phyloP scores from a whole-genome alignment of 2,888 invertebrate genomes.

The Eilema sororculum region DNA sequence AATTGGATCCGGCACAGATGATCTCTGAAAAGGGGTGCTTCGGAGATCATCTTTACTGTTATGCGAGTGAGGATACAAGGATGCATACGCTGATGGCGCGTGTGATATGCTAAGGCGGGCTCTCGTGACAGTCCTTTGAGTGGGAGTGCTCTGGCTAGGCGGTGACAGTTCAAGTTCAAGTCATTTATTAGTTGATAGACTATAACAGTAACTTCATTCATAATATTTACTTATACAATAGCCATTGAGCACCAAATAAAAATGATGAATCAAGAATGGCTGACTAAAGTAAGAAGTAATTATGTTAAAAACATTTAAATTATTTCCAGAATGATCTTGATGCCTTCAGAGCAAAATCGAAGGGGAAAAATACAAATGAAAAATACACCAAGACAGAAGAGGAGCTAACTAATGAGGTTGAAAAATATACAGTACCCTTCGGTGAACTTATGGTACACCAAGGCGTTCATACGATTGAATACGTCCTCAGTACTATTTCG shows the following conservation, averaged over 20 bases:
- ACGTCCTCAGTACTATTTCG: conserved; percentile 94
- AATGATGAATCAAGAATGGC: not conserved
- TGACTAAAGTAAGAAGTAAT: not conserved
- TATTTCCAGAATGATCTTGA: conserved; percentile 46
- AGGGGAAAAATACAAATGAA: not conserved
- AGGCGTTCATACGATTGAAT: conserved; percentile 95
- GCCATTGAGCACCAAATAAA: not conserved
- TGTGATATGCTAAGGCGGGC: no score
- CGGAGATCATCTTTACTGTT: no score
- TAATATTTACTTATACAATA: no score
- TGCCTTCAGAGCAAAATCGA: conserved; percentile 33
- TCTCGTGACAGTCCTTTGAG: no score
- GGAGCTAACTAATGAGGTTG: conserved; percentile 39
- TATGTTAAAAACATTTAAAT: not conserved
- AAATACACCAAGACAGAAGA: conserved; percentile 30
- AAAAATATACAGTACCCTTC: conserved; percentile 70
- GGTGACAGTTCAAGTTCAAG: no score
- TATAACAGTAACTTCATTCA: no score
- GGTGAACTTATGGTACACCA: conserved; percentile 93
- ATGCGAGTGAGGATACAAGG: no score
- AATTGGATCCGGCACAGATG: no score
- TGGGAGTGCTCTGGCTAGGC: no score
- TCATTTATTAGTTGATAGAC: no score
- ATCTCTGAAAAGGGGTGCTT: no score
- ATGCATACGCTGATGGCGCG: no score